These are phyloP conservation scores for Brachionus manjavacas DNA, from an alignment of 1,140 invertebrate species.

Conservation along the genomic window DNA sequence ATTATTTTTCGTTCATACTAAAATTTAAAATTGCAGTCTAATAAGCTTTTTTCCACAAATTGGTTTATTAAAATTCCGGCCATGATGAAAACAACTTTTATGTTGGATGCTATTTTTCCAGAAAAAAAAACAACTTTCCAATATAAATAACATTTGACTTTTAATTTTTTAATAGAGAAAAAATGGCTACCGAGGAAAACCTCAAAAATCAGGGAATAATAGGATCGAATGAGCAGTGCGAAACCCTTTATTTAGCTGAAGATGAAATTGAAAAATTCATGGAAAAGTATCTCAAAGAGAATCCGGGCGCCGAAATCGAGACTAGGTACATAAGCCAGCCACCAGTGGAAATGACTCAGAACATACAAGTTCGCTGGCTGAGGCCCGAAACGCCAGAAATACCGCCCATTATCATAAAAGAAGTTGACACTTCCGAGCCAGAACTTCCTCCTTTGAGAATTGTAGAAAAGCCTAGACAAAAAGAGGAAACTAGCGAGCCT, in stretches of 20 bases:
- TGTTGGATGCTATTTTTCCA: neutral
- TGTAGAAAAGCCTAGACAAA: neutral
- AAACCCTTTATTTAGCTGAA: slow-evolving; percentile 28
- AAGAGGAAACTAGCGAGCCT: neutral
- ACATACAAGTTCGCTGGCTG: slow-evolving; percentile 37
- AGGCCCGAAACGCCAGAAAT: slow-evolving; percentile 34
- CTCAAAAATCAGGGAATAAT: slow-evolving; percentile 14
- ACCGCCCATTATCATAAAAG: slow-evolving; percentile 38
- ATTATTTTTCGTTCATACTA: neutral
- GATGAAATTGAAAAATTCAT: slow-evolving; percentile 40
- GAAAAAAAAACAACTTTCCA: neutral
- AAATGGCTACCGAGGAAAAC: slow-evolving; percentile 7
- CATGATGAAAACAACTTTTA: neutral
- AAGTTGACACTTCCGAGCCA: neutral
- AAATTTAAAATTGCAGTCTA: neutral
- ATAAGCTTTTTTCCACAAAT: neutral
- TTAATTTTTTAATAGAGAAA: neutral
- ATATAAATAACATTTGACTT: slow-evolving; percentile 8
- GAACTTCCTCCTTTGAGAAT: slow-evolving; percentile 16
- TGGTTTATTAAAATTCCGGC: slow-evolving; percentile 2
- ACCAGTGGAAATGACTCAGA: slow-evolving; percentile 22
- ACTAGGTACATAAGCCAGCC: slow-evolving; percentile 23
- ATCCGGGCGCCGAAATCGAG: slow-evolving; percentile 28
- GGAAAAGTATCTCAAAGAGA: slow-evolving; percentile 26
- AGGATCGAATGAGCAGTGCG: neutral